Base-by-base conservation (phyloP, 2,888 invertebrate species). In the Phortica magna region DNA sequence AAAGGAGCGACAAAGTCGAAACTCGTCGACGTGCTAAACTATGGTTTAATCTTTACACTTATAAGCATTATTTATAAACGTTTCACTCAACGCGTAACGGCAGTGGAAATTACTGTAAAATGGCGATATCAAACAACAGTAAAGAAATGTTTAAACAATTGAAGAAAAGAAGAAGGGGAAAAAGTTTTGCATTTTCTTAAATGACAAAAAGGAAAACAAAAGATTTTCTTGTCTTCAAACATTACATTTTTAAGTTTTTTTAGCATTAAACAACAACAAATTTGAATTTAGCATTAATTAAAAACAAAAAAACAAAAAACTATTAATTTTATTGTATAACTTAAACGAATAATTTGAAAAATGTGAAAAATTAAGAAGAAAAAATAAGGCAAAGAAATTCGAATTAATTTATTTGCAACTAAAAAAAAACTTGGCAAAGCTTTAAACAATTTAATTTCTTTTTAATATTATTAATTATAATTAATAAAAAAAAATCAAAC, bases 391-490 rank as follows among this genome's bases (percentile, higher is more conserved):
- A 67, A 77, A 71, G 43, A 57, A 70, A 74, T 42, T 22, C 39
- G 31, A 73, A 73, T 64, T n/a, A 67, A 76, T 61, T 17, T 73
- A 77, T 75, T 73, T 75, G 65, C 74, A 39, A 77, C 17, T 19
- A 76, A 76, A 75, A 75, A 65, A 72, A 64, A 73, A 89, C 89
- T 90, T 89, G 90, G 90, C 90, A 89, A 88, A 89, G 90, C 89
- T 89, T 89, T 89, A 89, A 84, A 88, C 84, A 85, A 87, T 86
- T 88, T 87, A 88, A 88, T 88, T 86, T 88, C 73, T 77, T 59
- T 78, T 81, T 70, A 70, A 42, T 68, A 61, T 22, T 61, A 19
- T 61, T 22, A 61, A 61, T 61, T 53, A 71, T 10, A 70, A 53
- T 22, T 41, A 48, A 70, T 19, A 19, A 75, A 7, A 57, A 67